Conservation (phyloP, 2,113 vertebrate species). For the Lepus americanus region DNA sequence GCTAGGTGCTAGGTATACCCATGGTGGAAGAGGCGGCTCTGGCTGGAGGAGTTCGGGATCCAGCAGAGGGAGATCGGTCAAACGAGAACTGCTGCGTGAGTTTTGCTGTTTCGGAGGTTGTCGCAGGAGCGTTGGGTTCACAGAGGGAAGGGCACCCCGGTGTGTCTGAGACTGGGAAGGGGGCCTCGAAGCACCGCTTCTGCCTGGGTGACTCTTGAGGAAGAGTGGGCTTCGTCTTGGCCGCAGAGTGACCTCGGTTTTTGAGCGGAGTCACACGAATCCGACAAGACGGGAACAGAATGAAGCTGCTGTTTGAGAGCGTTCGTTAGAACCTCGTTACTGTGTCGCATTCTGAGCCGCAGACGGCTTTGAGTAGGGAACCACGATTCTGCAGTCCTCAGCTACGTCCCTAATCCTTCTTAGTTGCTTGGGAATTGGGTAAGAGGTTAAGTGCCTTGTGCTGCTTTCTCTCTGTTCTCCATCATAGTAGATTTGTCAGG, state of each 20-base stretch:
- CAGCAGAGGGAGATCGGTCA: not conserved
- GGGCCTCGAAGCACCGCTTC: not conserved
- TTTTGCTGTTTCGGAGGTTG: not conserved
- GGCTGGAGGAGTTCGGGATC: not conserved
- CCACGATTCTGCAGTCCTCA: too few species aligned
- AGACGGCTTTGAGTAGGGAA: not conserved
- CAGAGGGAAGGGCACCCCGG: not conserved
- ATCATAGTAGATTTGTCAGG: not conserved
- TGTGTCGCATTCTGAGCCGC: not conserved
- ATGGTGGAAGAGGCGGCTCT: not conserved
- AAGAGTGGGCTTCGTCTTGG: not conserved
- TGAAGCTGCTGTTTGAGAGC: not conserved
- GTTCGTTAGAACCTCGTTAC: not conserved
- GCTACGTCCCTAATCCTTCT: not conserved
- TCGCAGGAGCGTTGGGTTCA: not conserved
- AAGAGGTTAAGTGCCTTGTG: not conserved
- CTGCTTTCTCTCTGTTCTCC: not conserved
- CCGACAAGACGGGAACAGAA: not conserved
- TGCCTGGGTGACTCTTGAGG: not conserved
- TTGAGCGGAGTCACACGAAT: not conserved
- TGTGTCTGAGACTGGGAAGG: not conserved
- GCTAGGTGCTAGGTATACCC: too few species aligned
- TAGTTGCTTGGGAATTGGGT: not conserved
- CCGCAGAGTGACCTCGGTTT: not conserved
- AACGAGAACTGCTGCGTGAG: too few species aligned